A percentile compares a stretch with the other conserved stretches of the same genome.
Evolutionary conservation across 2,888 invertebrate species (phyloP).

Genomic region (Clivina fossor): DNA sequence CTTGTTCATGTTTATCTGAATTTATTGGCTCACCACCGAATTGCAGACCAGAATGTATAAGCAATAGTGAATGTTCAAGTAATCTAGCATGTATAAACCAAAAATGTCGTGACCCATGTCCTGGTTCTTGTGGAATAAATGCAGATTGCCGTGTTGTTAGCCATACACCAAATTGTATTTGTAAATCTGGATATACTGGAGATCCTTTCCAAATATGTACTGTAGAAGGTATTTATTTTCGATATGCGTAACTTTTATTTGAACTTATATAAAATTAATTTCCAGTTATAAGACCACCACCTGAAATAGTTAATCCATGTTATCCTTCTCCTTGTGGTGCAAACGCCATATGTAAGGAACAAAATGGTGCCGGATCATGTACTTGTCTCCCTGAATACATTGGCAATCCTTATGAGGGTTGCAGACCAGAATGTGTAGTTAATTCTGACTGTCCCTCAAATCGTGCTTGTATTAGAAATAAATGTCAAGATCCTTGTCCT

Average conservation of each 20-base stretch:
- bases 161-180: constrained; percentile 73
- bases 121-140: constrained; percentile 69
- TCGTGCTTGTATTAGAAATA: constrained; percentile 58
- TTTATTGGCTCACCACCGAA: constrained; percentile 72
- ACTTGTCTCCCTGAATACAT: constrained; percentile 56
- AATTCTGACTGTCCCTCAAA: constrained; percentile 61
- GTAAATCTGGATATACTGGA: constrained; percentile 67
- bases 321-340: constrained; percentile 59
- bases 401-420: constrained; percentile 64
- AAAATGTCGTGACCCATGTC: constrained; percentile 76
- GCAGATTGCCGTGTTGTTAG: constrained; percentile 75
- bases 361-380: constrained; percentile 58
- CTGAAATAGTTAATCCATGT: constrained; percentile 57
- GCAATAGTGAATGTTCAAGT: constrained; percentile 72
- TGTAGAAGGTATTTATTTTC: background rate
- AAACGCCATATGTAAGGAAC: constrained; percentile 57
- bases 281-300: constrained; percentile 16
- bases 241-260: background rate
- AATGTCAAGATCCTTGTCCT: constrained; percentile 62
- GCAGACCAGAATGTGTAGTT: constrained; percentile 59
- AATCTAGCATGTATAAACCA: constrained; percentile 73
- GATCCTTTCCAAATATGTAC: constrained; percentile 74
- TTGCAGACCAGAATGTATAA: constrained; percentile 78
- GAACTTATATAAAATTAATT: background rate
- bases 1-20: constrained; percentile 72